Evolutionary conservation across 2,113 vertebrate species (phyloP), one percentile per base, ranked within the genome.

Genomic region (Clarias magur): DNA sequence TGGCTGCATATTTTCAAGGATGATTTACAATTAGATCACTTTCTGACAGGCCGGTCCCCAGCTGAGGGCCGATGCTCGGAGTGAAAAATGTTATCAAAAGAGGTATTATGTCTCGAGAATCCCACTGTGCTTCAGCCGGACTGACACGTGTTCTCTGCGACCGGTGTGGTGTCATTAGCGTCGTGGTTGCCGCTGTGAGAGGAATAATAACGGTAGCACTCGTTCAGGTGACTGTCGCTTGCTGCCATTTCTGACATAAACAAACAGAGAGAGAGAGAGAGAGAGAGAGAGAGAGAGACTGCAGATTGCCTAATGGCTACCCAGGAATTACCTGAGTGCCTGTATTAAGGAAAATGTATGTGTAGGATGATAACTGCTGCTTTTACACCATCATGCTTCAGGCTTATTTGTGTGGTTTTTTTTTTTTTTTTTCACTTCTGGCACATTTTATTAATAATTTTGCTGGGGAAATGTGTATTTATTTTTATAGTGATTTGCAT

Each of bases 161-260:
- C 75, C 25, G 21, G 59, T 10, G 42, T 12, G 13, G 57, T 60
- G n/a, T 56, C 38, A 54, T 86, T 68, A 86, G 75, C 84, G 57
- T n/a, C 4, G 19, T 2, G 38, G 85, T 38, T 68, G 34, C 30
- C 25, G 3, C 4, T 42, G 27, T 73, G 56, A 57, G 27, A 4
- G 42, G 86, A 87, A 76, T 83, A 87, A 83, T 82, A 57, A 87
- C 30, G 9, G 3, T 15, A 57, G 80, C 38, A 63, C 72, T 73
- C 23, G 16, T 68, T 65, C 68, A 78, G 70, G 86, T 75, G 42
- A 34, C 17, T 38, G 23, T 60, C 42, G 4, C 65, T 72, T 17
- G 7, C 67, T 82, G 68, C n/a, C n/a, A 30, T 83, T 76, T 76
- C 56, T 83, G 80, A 83, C 86, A 82, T 82, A 70, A 82, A 60